phyloP scores from a whole-genome alignment of 2,113 vertebrate genomes.

The Glaucidium brasilianum region DNA sequence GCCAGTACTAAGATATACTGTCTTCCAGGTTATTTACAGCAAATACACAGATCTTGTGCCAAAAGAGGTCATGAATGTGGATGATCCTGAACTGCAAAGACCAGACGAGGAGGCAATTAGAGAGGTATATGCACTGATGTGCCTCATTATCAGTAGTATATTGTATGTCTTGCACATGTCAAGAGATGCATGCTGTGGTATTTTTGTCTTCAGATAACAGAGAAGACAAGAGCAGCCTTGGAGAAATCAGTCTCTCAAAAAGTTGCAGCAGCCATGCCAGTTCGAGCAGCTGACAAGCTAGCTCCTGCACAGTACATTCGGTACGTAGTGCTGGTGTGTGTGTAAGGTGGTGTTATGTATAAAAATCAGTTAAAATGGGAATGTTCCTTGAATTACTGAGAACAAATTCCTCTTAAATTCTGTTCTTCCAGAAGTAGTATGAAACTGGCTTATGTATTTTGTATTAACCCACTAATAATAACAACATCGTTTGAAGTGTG shows the following conservation, averaged over 20 bases:
- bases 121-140: conserved; percentile 79
- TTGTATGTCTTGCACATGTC: not conserved
- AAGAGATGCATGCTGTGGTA: not conserved
- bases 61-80: conserved; percentile 92
- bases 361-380: not conserved
- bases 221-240: conserved; percentile 92
- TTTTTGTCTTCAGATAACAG: conserved; percentile 85
- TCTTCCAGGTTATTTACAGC: conserved; percentile 92
- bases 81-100: conserved; percentile 88
- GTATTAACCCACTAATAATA: not conserved
- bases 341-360: not conserved
- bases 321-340: conserved; percentile 63
- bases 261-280: conserved; percentile 98
- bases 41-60: conserved; percentile 97
- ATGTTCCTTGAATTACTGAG: not conserved
- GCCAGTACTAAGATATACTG: conserved; percentile 23
- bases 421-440: not conserved
- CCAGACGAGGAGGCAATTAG: conserved; percentile 93
- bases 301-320: conserved; percentile 97
- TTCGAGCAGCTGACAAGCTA: conserved; percentile 95
- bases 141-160: not conserved
- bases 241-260: conserved; percentile 96
- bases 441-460: not conserved
- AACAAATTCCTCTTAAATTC: not conserved
- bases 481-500: not conserved